Conservation (phyloP, 2,113 vertebrate species). For the Nesoenas mayeri region DNA sequence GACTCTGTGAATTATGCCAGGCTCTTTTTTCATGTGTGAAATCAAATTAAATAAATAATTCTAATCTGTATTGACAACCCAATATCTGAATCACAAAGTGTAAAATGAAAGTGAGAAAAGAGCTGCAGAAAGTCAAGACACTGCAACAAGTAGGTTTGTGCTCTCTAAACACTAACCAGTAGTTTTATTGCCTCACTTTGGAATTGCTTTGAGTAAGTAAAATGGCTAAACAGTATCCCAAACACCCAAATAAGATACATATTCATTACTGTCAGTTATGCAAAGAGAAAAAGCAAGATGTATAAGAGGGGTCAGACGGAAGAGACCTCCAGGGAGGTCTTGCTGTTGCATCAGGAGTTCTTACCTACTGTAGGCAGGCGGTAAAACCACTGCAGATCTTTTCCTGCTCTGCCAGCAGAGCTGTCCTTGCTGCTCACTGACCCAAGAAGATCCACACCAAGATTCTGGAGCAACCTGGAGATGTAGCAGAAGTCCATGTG, state of each 20-base stretch:
- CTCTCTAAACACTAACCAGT: neutral
- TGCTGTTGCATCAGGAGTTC: neutral
- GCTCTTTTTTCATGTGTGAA: neutral
- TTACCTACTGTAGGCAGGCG: neutral
- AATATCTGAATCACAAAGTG: neutral
- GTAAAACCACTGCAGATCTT: neutral
- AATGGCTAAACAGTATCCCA: neutral
- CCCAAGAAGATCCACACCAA: neutral
- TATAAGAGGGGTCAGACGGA: neutral
- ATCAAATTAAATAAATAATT: neutral
- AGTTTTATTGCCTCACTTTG: neutral
- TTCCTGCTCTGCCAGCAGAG: neutral
- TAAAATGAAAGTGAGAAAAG: neutral
- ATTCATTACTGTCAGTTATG: neutral
- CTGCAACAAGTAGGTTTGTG: neutral
- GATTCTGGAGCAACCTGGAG: neutral
- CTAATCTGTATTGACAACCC: neutral
- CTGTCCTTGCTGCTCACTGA: neutral
- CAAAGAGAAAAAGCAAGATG: neutral
- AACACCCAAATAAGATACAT: neutral
- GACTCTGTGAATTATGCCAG: neutral
- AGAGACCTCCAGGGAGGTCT: neutral
- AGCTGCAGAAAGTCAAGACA: neutral
- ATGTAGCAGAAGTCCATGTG: fast-evolving
- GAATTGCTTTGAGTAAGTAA: neutral